These are phyloP conservation scores for Apoda limacodes DNA, from an alignment of 2,888 invertebrate genomes.

Conservation along the genomic window DNA sequence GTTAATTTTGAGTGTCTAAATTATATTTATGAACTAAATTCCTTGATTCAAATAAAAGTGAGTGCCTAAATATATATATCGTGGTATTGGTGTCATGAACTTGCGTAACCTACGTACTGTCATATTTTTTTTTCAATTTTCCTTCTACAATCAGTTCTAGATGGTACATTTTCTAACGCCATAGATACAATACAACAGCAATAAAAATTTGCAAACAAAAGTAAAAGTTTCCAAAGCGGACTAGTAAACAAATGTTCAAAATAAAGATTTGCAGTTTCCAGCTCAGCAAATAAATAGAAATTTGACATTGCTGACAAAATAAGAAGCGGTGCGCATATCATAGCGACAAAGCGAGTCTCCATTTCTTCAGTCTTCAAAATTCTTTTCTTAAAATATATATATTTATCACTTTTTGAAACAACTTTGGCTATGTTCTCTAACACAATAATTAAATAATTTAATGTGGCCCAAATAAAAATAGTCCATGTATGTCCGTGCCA, in stretches of 20 bases:
- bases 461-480: slow-evolving; percentile 85
- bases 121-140: too few species aligned
- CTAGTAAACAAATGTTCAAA: slow-evolving; percentile 66
- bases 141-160: slow-evolving; percentile 49
- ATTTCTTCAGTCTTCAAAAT: slow-evolving; percentile 45
- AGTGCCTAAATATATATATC: too few species aligned
- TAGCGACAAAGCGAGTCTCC: slow-evolving; percentile 74
- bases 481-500: slow-evolving; percentile 90
- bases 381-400: slow-evolving; percentile 47
- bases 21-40: too few species aligned
- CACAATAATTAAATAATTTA: slow-evolving; percentile 86
- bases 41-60: too few species aligned
- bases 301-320: slow-evolving; percentile 86
- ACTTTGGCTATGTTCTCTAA: slow-evolving; percentile 75
- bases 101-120: too few species aligned
- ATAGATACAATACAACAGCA: slow-evolving; percentile 60
- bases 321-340: slow-evolving; percentile 79
- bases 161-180: slow-evolving; percentile 43
- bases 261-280: slow-evolving; percentile 79
- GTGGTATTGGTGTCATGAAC: too few species aligned
- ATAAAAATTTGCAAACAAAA: slow-evolving; percentile 43
- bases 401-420: slow-evolving; percentile 51
- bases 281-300: slow-evolving; percentile 87
- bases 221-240: slow-evolving; percentile 35
- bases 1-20: too few species aligned